These are phyloP conservation scores for Pseudomyrmex flavicornis DNA, from an alignment of 1,140 invertebrate species.

Conservation along the genomic window DNA sequence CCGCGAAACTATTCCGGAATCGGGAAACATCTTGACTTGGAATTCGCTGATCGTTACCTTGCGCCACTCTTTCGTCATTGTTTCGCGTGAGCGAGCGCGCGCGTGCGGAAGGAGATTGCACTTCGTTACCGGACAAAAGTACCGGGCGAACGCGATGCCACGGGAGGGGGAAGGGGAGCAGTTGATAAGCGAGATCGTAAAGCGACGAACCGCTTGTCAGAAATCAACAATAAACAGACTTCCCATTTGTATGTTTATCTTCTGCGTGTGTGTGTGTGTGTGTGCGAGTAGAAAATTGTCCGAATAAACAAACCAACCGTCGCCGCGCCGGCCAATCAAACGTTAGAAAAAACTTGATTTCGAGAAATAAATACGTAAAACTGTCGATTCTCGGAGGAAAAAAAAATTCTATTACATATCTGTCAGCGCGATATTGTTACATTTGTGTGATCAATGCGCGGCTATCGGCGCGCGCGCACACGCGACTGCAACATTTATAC, in stretches of 20 bases:
- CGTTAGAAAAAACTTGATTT: too few relatives aligned
- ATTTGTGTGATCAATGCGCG: too few relatives aligned
- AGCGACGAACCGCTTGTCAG: background rate
- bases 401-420: too few relatives aligned
- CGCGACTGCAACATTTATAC: too few relatives aligned
- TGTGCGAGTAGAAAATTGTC: too few relatives aligned
- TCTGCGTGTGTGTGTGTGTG: background rate
- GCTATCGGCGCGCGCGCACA: too few relatives aligned
- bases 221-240: background rate
- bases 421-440: too few relatives aligned
- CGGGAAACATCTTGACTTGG: conserved; percentile 59
- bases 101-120: conserved; percentile 3
- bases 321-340: too few relatives aligned
- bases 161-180: too few relatives aligned
- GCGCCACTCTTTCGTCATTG: conserved; percentile 56
- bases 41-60: conserved; percentile 53
- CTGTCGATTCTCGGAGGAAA: too few relatives aligned
- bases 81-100: conserved; percentile 24
- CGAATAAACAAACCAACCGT: too few relatives aligned
- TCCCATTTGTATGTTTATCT: background rate
- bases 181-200: conserved; percentile 19
- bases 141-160: background rate
- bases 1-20: conserved; percentile 56
- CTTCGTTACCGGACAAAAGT: conserved; percentile 21
- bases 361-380: too few relatives aligned